Percentiles rank a stretch among this genome's conserved stretches.
These are phyloP conservation scores for Drosophila subsilvestris DNA, from an alignment of 2,888 invertebrate genomes.

Conservation along the genomic window DNA sequence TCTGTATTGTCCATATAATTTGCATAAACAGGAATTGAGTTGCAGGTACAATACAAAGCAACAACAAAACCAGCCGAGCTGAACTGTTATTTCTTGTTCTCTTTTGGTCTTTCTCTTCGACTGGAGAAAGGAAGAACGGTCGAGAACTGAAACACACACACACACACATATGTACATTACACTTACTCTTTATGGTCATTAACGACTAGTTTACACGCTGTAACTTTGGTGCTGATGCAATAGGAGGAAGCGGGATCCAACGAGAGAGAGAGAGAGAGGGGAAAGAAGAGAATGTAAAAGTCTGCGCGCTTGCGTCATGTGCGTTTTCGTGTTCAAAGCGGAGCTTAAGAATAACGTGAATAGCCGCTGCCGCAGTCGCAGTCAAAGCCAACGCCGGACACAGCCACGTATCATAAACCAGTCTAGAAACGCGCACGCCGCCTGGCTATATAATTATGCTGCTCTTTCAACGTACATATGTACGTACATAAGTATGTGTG, in stretches of 20 bases:
- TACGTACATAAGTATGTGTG: constrained; percentile 10
- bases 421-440: constrained; percentile 67
- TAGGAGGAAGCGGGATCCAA: constrained; percentile 43
- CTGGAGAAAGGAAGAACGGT: constrained; percentile 36
- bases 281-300: constrained; percentile 64
- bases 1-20: background rate
- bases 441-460: constrained; percentile 49
- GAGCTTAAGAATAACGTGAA: constrained; percentile 36
- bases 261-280: constrained; percentile 13
- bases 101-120: background rate
- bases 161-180: background rate
- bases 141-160: constrained; percentile 1
- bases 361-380: constrained; percentile 26
- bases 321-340: constrained; percentile 52
- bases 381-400: constrained; percentile 26
- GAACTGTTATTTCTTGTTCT: constrained; percentile 17
- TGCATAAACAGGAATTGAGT: constrained; percentile 2
- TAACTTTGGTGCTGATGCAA: constrained; percentile 65
- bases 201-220: constrained; percentile 42
- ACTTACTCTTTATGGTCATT: constrained; percentile 54
- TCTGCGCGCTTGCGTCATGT: constrained; percentile 77
- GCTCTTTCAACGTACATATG: constrained; percentile 18
- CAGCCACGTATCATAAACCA: constrained; percentile 62
- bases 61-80: constrained; percentile 12
- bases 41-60: background rate